Percentiles rank a stretch among this genome's conserved stretches.
These are phyloP conservation scores for Halictus quadricinctus DNA, from an alignment of 2,888 invertebrate species.

Conservation along the genomic window DNA sequence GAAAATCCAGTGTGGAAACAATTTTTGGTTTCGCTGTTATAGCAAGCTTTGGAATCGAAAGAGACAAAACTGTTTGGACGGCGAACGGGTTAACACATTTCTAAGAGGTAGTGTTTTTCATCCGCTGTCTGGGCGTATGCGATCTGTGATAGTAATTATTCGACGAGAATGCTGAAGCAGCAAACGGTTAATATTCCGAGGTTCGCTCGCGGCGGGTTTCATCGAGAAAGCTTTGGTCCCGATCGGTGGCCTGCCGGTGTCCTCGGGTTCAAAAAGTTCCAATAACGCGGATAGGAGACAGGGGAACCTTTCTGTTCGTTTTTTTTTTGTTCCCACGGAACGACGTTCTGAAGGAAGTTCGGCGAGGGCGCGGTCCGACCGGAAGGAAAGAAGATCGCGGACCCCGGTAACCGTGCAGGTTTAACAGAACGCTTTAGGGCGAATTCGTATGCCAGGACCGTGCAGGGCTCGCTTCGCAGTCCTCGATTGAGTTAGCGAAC, in stretches of 20 bases:
- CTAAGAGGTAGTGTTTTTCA: not conserved
- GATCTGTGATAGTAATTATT: not conserved
- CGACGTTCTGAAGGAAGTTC: not conserved
- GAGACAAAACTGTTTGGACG: not conserved
- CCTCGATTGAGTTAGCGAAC: conserved; percentile 69
- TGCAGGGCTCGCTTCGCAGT: conserved; percentile 54
- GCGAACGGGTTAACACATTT: not conserved
- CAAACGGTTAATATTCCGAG: not conserved
- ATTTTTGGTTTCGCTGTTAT: not conserved
- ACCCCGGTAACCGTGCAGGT: conserved; percentile 22
- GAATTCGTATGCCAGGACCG: conserved; percentile 62
- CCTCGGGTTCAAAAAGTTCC: conserved; percentile 7
- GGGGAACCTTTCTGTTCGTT: not conserved
- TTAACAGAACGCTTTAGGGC: conserved; percentile 37
- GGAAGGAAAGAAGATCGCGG: conserved; percentile 3
- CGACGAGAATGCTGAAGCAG: not conserved
- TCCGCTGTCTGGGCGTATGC: not conserved
- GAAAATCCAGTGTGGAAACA: not conserved
- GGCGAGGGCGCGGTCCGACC: not conserved
- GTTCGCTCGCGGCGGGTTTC: not conserved
- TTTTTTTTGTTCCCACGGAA: not conserved
- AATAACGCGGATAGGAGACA: conserved; percentile 14
- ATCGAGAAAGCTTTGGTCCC: not conserved
- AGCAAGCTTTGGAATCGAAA: not conserved
- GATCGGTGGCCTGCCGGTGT: not conserved